Conservation (phyloP, 2,113 vertebrate species). For the Willisornis vidua region DNA sequence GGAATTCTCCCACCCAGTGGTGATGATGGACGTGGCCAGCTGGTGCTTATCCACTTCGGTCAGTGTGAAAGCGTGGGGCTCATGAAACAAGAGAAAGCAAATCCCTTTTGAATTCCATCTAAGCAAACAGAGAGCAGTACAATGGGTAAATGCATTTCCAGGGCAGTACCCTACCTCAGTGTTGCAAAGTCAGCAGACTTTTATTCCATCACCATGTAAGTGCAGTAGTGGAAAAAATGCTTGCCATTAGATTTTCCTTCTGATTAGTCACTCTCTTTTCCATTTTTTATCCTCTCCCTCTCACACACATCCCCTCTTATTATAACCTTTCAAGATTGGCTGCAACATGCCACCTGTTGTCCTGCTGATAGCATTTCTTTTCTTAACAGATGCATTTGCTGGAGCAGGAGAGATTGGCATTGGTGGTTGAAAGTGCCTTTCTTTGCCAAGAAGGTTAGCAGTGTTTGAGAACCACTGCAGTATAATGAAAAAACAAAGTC, state of each 20-base stretch:
- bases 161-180: neutral
- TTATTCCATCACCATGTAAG: neutral
- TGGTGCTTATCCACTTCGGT: constrained; percentile 81
- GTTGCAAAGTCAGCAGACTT: neutral
- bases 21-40: constrained; percentile 87
- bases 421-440: neutral
- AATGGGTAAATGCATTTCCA: constrained; percentile 64
- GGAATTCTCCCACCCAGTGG: constrained; percentile 80
- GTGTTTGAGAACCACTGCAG: neutral
- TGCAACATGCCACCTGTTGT: constrained; percentile 50
- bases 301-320: neutral
- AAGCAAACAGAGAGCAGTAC: constrained; percentile 76
- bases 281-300: neutral
- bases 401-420: neutral
- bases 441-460: neutral
- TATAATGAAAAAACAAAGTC: neutral
- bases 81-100: constrained; percentile 83
- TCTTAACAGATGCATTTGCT: constrained; percentile 21
- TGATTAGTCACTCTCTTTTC: neutral
- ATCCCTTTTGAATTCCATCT: constrained; percentile 80
- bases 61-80: constrained; percentile 76
- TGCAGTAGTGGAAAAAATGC: neutral
- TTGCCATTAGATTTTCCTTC: neutral
- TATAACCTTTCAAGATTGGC: constrained; percentile 10
- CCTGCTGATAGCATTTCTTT: constrained; percentile 33